Percentiles rank a stretch among this genome's conserved stretches.
phyloP scores from a whole-genome alignment of 2,797 vertebrate genomes.

The Phoxinus dragarum region DNA sequence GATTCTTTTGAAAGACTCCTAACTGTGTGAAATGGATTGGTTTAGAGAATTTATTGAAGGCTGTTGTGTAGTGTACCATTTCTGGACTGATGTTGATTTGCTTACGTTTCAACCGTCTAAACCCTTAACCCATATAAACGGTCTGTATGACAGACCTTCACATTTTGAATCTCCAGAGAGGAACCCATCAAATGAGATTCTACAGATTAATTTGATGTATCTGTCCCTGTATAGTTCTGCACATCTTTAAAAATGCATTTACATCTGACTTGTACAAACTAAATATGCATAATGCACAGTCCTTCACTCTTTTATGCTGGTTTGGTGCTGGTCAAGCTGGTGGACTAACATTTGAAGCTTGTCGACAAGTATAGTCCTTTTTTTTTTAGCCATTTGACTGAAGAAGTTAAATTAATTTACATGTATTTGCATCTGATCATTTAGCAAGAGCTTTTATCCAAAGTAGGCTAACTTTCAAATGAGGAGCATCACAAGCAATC shows the following conservation, averaged over 20 bases:
- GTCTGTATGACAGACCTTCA: neutral
- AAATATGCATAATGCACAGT: neutral
- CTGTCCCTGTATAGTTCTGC: neutral
- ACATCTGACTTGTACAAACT: neutral
- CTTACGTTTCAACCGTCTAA: neutral
- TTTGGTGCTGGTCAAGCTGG: neutral
- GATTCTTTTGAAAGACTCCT: neutral
- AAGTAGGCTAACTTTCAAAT: neutral
- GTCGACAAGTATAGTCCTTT: neutral
- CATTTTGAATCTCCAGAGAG: neutral
- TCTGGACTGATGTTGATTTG: neutral
- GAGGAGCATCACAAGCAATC: neutral
- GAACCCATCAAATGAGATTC: neutral
- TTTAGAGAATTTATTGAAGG: neutral
- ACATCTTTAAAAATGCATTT: neutral
- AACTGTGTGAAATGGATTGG: neutral
- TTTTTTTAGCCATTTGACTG: neutral
- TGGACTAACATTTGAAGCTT: neutral
- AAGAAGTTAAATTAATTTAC: conserved; percentile 6
- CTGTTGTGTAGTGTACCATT: neutral
- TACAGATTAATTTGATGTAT: neutral
- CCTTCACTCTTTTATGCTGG: neutral
- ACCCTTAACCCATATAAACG: neutral
- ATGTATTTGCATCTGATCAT: neutral
- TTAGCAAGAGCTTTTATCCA: neutral